Conservation (phyloP, 1,140 invertebrate genomes). For the Drosophila bocqueti region DNA sequence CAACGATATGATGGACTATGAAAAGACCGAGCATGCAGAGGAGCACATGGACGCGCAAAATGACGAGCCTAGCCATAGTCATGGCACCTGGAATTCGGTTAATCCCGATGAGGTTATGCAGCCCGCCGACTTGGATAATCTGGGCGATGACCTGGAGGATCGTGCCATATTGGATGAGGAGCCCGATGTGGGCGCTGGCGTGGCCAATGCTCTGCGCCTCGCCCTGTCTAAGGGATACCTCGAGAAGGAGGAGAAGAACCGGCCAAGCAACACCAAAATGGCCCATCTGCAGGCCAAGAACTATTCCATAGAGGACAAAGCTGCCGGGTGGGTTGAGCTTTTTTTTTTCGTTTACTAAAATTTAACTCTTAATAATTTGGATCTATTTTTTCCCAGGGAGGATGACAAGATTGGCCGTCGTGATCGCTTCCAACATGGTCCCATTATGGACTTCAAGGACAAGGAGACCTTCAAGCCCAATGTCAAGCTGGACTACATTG, state of each 20-base stretch:
- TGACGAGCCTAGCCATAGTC: constrained; percentile 58
- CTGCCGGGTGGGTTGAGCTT: constrained; percentile 88
- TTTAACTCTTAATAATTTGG: neutral
- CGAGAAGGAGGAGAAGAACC: constrained; percentile 92
- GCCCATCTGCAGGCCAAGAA: constrained; percentile 93
- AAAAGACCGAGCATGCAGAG: constrained; percentile 58
- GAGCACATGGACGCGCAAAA: constrained; percentile 63
- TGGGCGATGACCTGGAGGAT: constrained; percentile 86
- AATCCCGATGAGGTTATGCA: constrained; percentile 85
- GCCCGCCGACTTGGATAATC: constrained; percentile 75
- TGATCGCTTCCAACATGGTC: constrained; percentile 91
- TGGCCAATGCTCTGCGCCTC: constrained; percentile 95
- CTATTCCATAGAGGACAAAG: constrained; percentile 99
- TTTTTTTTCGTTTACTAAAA: no score
- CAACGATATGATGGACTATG: constrained; percentile 90
- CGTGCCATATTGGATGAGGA: constrained; percentile 96
- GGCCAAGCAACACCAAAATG: constrained; percentile 90
- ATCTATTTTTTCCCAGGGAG: constrained; percentile 87
- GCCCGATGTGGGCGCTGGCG: constrained; percentile 95
- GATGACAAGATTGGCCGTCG: constrained; percentile 93
- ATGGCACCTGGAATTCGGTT: constrained; percentile 86
- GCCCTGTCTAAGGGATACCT: constrained; percentile 98
- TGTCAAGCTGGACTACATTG: constrained; percentile 98
- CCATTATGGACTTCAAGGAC: constrained; percentile 96
- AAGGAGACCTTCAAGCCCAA: constrained; percentile 97